Evolutionary conservation across 1,140 invertebrate species (phyloP), one percentile per base, ranked within the genome.

Genomic region (Paraescarpia echinospica): DNA sequence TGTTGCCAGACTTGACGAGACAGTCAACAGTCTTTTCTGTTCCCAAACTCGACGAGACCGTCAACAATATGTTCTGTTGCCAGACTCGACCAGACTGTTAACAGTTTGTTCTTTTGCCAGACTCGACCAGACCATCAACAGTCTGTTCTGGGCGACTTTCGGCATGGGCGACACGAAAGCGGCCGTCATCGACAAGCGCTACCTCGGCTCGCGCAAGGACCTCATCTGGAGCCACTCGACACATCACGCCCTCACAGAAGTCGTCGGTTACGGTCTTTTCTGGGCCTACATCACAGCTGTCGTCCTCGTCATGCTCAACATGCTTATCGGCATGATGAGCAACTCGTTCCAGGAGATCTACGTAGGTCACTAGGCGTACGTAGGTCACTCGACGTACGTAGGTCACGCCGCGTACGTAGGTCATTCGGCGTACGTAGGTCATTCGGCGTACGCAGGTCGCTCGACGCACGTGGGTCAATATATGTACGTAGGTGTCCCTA

Each of bases 111-210:
- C n/a, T 41, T 4, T 41, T 41, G 41, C 41, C 41, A 97, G 96
- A 95, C 96, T 96, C 96, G 94, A 94, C 35, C 93, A 94, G 35
- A 97, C 97, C 1, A 94, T 97, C n/a, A 97, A 97, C 93, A 97
- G 97, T 0, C 96, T 97, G 31, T 98, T 97, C 94, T 98, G 97
- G 97, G 97, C 97, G 0, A 95, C 97, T 35, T 97, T 97, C 93
- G 97, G 97, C 92, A 97, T 97, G 97, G 96, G 97, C 0, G 96
- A 97, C 0, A 95, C 97, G 91, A 97, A 97, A 94, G 97, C 97
- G 41, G 97, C 97, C 27, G 96, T 97, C 77, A 96, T 97, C 33
- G 91, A 93, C n/a, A 77, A 89, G 2, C 92, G 89, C 31, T 92
- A 91, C 51, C 33, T 91, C 31, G 89, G 35, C 31, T 91, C 34